Evolutionary conservation across 1,140 invertebrate genomes (phyloP).

Genomic region (Paralvinella palmiformis): DNA sequence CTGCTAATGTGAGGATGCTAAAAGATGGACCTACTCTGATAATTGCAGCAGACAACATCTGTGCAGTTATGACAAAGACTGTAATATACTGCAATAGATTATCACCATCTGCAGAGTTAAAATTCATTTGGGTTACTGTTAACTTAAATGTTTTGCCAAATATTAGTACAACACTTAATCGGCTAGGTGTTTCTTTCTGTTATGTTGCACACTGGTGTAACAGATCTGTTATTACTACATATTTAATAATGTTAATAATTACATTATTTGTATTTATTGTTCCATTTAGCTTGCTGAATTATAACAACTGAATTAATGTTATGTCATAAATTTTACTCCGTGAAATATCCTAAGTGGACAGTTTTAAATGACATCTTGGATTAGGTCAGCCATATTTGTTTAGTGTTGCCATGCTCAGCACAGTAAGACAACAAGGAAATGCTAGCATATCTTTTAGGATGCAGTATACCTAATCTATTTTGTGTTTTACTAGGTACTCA

Average conservation of each 20-base stretch:
- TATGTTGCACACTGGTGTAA: background rate
- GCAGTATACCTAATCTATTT: conserved; percentile 6
- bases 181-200: background rate
- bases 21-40: too few relatives aligned
- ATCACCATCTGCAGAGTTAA: too few relatives aligned
- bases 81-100: too few relatives aligned
- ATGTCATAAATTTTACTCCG: background rate
- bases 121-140: too few relatives aligned
- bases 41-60: too few relatives aligned
- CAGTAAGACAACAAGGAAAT: background rate
- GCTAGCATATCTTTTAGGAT: background rate
- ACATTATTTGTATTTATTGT: too few relatives aligned
- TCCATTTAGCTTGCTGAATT: too few relatives aligned
- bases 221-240: background rate
- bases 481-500: conserved; percentile 54
- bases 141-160: too few relatives aligned
- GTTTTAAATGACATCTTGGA: background rate
- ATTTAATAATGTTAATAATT: background rate
- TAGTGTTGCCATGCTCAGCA: background rate
- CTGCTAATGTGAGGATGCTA: too few relatives aligned
- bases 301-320: too few relatives aligned
- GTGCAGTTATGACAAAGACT: too few relatives aligned
- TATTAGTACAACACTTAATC: too few relatives aligned
- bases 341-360: background rate
- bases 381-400: background rate